These are phyloP conservation scores for Phoebastria nigripes DNA, from an alignment of 2,797 vertebrate species.

Conservation along the genomic window DNA sequence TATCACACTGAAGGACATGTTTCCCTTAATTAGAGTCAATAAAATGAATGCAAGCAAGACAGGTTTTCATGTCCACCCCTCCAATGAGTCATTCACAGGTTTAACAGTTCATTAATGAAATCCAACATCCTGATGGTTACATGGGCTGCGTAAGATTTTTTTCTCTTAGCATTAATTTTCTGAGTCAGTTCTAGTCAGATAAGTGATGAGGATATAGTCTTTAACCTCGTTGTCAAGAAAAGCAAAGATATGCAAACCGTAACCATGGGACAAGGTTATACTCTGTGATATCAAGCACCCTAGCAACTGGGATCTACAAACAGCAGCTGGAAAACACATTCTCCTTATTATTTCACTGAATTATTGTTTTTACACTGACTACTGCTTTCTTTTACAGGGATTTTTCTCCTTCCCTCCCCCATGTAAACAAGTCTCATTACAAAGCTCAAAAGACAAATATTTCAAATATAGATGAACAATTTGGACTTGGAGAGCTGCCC, in stretches of 20 bases:
- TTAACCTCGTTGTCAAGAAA: slow-evolving; percentile 50
- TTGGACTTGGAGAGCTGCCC: slow-evolving; percentile 53
- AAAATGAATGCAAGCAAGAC: neutral
- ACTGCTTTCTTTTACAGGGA: neutral
- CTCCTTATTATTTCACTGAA: neutral
- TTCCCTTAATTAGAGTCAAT: neutral
- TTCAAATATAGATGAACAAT: slow-evolving; percentile 27
- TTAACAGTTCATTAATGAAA: slow-evolving; percentile 13
- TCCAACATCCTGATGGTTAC: neutral
- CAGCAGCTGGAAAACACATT: slow-evolving; percentile 55
- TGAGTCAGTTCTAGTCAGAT: slow-evolving; percentile 16
- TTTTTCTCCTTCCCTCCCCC: neutral
- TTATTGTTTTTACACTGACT: neutral
- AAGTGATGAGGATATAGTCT: slow-evolving; percentile 2
- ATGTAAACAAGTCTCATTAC: slow-evolving; percentile 22
- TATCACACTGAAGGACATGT: neutral
- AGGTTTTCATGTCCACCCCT: neutral
- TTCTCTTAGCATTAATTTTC: neutral
- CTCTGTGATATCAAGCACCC: slow-evolving; percentile 23
- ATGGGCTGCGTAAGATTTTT: neutral
- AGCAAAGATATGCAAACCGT: slow-evolving; percentile 24
- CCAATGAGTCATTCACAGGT: neutral
- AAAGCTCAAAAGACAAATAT: slow-evolving; percentile 48
- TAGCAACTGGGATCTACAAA: slow-evolving; percentile 60
- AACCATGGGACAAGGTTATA: slow-evolving; percentile 23